Evolutionary conservation across 2,113 vertebrate species (phyloP), one percentile per base, ranked within the genome.

Genomic region (Pimephales promelas): DNA sequence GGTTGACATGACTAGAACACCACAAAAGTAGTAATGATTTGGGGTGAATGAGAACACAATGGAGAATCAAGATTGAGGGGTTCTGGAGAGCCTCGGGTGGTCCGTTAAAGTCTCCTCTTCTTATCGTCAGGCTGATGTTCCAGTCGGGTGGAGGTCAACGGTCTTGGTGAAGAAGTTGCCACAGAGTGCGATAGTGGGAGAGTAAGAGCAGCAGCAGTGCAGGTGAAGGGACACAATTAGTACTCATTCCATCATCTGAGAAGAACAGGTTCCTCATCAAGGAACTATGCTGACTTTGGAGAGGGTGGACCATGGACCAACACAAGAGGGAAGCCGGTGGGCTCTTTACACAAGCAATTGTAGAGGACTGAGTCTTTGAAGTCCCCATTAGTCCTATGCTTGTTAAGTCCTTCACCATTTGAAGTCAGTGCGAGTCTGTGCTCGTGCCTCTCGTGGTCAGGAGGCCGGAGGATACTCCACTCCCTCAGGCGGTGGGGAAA

Each of bases 1-100:
- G 93, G 91, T 93, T 93, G 92, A 94, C 93, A 91, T 95, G 95
- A 95, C 92, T 93, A 95, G 88, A 94, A 94, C 94, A 95, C 91
- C 93, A 95, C 94, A 92, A 93, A 93, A 92, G 80, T 86, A 84
- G 87, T 84, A 84, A 87, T 83, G 81, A 49, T 66, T 45, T 84
- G 66, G 78, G 86, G 76, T 87, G 78, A 81, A 68, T 18, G 62
- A 36, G 79, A 56, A 81, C 64, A 81, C 79, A 40, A 40, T 56
- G 79, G n/a, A 71, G 14, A 80, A 79, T 31, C 8, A 34, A 59
- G 47, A 45, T 26, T 28, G 36, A 49, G 20, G 40, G 8, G 47
- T 47, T 68, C 76, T 72, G 71, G n/a, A 82, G 40, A 36, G 54
- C 54, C 56, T 62, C 14, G 4, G 22, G 31, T 59, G 76, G 76